Evolutionary conservation across 37 sponge, comb jelly and placozoan species (phyloP), one percentile per base, ranked within the genome.

Genomic region (Bolinopsis microptera): DNA sequence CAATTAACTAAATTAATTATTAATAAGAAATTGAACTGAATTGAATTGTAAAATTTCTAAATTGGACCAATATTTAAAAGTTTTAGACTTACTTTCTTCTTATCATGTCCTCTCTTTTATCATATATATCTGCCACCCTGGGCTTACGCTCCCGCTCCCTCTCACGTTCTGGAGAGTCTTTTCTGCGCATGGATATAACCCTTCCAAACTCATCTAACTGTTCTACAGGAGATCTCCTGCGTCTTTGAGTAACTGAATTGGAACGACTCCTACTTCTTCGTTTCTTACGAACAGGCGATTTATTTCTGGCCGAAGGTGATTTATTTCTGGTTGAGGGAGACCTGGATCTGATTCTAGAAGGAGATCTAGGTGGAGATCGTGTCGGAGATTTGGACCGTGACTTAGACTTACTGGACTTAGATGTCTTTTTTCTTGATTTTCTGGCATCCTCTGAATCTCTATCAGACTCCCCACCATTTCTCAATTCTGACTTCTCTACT

Each of bases 181-280:
- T 86, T 40, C 35, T 86, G 9, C 90, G 32, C 61, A 86, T 13
- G 48, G 90, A 86, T 40, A 86, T 39, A 16, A 86, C 90, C 61
- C 90, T 39, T 3, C 90, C 90, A 86, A 86, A 86, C 48, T 86
- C 90, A 86, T 86, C 90, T 36, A 86, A 38, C 39, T 86, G 90
- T 40, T 86, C 90, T 24, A 39, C 48, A 86, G 90, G 90, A 30
- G 90, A 86, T 41, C 90, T 39, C n/a, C 90, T 39, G 9, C 90
- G 90, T 40, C 90, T 39, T 27, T 30, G 32, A 5, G 90, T 27
- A 36, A 38, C 90, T 86, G 90, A 86, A 30, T 40, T 5, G 22
- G 90, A 86, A 18, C 90, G 3, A 86, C 61, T 41, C 28, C 90
- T 38, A 86, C 90, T 86, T 86, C 90, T 39, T 3, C 90, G 90